Percentiles rank a stretch among this genome's conserved stretches.
Evolutionary conservation across 2,113 vertebrate species (phyloP).

Genomic region (Bubo bubo): DNA sequence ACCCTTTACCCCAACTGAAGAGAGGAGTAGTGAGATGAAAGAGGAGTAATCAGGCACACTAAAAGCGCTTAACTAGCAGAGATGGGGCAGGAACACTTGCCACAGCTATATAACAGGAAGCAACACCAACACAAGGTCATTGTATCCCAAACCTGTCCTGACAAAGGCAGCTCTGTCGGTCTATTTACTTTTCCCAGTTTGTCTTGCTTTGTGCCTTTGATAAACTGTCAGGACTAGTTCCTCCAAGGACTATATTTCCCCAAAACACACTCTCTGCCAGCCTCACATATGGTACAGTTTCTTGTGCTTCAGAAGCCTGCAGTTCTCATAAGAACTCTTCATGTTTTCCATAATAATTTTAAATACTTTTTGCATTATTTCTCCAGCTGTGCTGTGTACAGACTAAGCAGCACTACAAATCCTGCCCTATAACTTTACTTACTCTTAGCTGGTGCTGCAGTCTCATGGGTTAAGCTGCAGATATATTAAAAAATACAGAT

Average conservation of each 20-base stretch:
- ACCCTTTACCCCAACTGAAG: neutral
- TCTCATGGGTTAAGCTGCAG: neutral
- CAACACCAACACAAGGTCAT: neutral
- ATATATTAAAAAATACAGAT: neutral
- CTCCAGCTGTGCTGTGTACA: neutral
- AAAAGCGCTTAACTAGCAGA: neutral
- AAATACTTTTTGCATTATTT: neutral
- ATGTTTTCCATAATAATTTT: slow-evolving; percentile 25
- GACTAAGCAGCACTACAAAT: neutral
- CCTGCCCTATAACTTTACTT: neutral
- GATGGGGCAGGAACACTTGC: neutral
- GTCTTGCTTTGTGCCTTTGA: neutral
- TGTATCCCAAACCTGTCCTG: neutral
- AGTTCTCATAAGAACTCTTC: neutral
- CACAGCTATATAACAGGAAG: neutral
- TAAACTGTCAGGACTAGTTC: neutral
- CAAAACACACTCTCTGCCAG: neutral
- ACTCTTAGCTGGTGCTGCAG: neutral
- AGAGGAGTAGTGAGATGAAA: neutral
- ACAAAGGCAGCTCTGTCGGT: neutral
- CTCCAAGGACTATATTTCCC: neutral
- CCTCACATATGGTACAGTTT: neutral
- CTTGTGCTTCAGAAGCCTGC: neutral
- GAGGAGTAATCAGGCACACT: neutral
- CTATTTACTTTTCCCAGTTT: slow-evolving; percentile 13